Evolutionary conservation across 35 echinoderm and acorn worm species (phyloP).

Genomic region (Chiridota heheva): DNA sequence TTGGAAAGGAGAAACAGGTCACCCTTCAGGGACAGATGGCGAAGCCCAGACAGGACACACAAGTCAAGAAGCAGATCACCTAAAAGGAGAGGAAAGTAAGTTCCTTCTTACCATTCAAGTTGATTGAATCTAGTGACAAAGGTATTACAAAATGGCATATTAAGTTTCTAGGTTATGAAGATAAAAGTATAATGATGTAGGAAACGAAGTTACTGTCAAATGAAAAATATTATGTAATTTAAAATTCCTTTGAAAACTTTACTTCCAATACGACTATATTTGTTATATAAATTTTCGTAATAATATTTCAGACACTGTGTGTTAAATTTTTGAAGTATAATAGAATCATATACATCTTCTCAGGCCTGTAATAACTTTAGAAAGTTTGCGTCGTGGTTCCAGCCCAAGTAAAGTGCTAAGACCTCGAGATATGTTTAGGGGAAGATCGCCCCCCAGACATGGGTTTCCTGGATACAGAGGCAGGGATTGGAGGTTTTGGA

Average conservation of each 20-base stretch:
- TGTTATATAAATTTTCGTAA: background rate
- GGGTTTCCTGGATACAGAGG: background rate
- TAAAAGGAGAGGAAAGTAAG: constrained; percentile 26
- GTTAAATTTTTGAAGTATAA: constrained; percentile 1
- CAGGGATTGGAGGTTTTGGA: constrained; percentile 4
- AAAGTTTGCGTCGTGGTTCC: constrained; percentile 24
- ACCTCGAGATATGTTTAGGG: constrained; percentile 4
- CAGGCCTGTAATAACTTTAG: constrained; percentile 53
- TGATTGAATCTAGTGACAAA: background rate
- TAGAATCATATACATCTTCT: background rate
- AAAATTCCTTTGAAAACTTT: background rate
- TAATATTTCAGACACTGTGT: background rate
- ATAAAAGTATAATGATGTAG: background rate
- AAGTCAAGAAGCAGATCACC: constrained; percentile 47
- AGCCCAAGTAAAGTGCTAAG: background rate
- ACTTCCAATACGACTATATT: background rate
- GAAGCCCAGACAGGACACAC: constrained; percentile 13
- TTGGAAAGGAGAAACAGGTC: constrained; percentile 23
- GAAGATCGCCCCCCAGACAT: constrained; percentile 10
- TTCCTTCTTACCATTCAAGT: background rate
- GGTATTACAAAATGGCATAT: background rate
- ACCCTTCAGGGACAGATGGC: constrained; percentile 23
- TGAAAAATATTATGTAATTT: constrained; percentile 7
- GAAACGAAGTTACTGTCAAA: constrained; percentile 32
- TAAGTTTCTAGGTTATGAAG: too few relatives aligned